These are phyloP conservation scores for Centropus bengalensis DNA, from an alignment of 2,113 vertebrate genomes.

Conservation along the genomic window DNA sequence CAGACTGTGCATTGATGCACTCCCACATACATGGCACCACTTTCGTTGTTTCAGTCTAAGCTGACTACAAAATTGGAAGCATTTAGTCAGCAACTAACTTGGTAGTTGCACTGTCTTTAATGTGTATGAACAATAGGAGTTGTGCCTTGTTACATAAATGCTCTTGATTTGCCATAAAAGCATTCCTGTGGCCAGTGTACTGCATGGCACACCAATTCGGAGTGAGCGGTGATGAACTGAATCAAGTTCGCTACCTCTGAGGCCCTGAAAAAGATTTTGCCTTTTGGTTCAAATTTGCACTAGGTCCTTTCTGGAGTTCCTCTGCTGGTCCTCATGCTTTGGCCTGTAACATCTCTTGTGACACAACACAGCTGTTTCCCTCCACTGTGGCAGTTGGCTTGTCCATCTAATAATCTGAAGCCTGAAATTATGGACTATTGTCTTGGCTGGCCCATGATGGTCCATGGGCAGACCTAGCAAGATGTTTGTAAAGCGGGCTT, in stretches of 20 bases:
- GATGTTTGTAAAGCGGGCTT: not conserved
- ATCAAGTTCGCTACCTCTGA: not conserved
- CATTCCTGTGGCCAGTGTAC: not conserved
- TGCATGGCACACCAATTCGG: not conserved
- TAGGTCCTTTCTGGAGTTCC: not conserved
- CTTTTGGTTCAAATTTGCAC: not conserved
- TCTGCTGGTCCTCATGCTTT: not conserved
- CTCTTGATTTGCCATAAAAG: slow-evolving; percentile 1
- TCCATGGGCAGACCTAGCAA: not conserved
- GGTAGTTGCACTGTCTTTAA: slow-evolving; percentile 22
- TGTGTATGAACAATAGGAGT: not conserved
- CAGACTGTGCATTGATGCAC: slow-evolving; percentile 5
- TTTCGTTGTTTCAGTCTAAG: not conserved
- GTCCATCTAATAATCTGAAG: not conserved
- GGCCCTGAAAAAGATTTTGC: not conserved
- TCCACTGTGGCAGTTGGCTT: not conserved
- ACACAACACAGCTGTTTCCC: not conserved
- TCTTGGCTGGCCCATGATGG: not conserved
- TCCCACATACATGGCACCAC: slow-evolving; percentile 25
- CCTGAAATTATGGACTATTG: not conserved
- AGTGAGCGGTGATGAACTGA: not conserved
- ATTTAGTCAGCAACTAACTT: slow-evolving; percentile 54
- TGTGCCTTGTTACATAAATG: not conserved
- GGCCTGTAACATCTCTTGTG: not conserved
- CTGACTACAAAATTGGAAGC: not conserved